Base-by-base conservation (phyloP, 1,140 invertebrate species). In the Babylonia areolata region DNA sequence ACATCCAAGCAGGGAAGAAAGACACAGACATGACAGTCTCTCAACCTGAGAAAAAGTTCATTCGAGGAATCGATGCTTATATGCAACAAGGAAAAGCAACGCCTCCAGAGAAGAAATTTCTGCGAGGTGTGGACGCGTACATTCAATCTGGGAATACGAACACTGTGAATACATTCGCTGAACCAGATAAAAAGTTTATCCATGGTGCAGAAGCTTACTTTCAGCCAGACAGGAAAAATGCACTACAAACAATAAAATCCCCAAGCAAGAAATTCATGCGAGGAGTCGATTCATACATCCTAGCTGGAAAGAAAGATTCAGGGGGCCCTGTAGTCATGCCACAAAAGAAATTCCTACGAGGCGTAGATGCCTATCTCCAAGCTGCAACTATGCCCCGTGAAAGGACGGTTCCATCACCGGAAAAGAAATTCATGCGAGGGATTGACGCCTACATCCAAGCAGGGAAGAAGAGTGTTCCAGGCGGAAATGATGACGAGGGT, bases 391-490 rank as follows among this genome's bases (percentile, higher is more conserved):
- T n/a, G n/a, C n/a, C n/a, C n/a, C n/a, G n/a, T n/a, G n/a, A n/a
- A n/a, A n/a, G n/a, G n/a, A n/a, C n/a, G n/a, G n/a, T n/a, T n/a
- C n/a, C n/a, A 6, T 9, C 6, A 11, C 71, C 37, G 23, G 28
- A 79, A 15, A 79, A 79, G 39, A 40, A 46, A 39, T 79, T 42
- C 77, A 79, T 79, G 39, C 15, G 28, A 79, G 77, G 69, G 9
- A 33, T 71, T 9, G 33, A 71, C 69, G 9, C 9, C 9, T 71
- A 71, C 23, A 71, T 71, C 28, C 69, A 71, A 28, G 46, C 46
- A 12, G 46, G 46, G 46, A 17, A 51, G 46, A 17, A 51, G 9
- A 51, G 0, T 9, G 46, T 17, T 12, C 9, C 17, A 17, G 46
- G 17, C 46, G 46, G 46, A 51, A 51, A 12, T 9, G 46, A 51